Percentiles rank a stretch among this genome's conserved stretches.
These are phyloP conservation scores for Colletes gigas DNA, from an alignment of 1,140 invertebrate genomes.

Conservation along the genomic window DNA sequence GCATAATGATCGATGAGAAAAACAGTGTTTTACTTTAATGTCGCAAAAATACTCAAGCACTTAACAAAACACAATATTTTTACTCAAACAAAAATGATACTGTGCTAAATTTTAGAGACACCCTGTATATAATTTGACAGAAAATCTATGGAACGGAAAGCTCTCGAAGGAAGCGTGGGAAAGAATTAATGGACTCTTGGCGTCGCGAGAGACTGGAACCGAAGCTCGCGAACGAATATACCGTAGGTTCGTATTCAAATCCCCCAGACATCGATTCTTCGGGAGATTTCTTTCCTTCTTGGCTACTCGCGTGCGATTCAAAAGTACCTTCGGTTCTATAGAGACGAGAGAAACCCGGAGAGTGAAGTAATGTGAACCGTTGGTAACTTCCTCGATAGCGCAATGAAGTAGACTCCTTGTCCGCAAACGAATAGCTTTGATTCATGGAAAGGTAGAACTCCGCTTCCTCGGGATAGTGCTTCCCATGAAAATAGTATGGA, in stretches of 20 bases:
- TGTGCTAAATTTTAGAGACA: no score
- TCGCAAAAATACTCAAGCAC: no score
- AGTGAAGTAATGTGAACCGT: not conserved
- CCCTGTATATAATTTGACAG: not conserved
- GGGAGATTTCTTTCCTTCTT: not conserved
- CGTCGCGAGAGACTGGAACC: not conserved
- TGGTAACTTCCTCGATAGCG: not conserved
- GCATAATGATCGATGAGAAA: no score
- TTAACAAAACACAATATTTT: no score
- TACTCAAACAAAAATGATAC: no score
- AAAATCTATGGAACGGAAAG: not conserved
- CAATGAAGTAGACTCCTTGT: constrained; percentile 19
- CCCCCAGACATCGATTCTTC: not conserved
- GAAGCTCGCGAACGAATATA: not conserved
- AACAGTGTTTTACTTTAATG: no score
- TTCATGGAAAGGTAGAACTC: not conserved
- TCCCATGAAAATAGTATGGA: not conserved
- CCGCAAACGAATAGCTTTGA: constrained; percentile 20
- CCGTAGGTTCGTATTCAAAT: not conserved
- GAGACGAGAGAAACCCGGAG: not conserved
- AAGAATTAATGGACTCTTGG: not conserved
- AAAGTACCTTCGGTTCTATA: no score
- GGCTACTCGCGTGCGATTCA: not conserved
- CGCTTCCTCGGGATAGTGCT: not conserved
- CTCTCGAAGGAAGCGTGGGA: not conserved